phyloP scores from a whole-genome alignment of 2,888 invertebrate species.

The Achlya flavicornis region DNA sequence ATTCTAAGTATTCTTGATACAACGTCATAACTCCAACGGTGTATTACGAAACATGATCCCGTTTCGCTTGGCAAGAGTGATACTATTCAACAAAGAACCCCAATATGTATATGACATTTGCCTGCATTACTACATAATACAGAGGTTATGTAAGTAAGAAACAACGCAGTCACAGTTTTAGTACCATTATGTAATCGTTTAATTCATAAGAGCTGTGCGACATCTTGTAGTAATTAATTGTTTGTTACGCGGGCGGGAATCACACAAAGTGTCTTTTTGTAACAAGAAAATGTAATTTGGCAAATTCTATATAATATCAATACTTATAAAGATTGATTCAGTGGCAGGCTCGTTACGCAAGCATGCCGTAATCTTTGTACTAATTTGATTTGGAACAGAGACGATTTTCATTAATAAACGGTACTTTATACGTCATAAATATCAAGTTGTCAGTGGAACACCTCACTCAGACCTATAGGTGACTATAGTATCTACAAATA shows the following conservation, averaged over 20 bases:
- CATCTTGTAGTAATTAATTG: conserved; percentile 32
- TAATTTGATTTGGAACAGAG: too few relatives aligned
- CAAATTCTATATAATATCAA: too few relatives aligned
- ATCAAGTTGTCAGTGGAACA: too few relatives aligned
- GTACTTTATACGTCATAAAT: too few relatives aligned
- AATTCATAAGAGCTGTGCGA: conserved; percentile 46
- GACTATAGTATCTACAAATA: too few relatives aligned
- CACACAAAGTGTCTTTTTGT: background rate
- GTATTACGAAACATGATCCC: conserved; percentile 8
- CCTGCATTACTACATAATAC: conserved; percentile 60
- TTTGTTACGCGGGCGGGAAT: background rate
- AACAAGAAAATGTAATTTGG: too few relatives aligned
- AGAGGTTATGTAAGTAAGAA: conserved; percentile 54
- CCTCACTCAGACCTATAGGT: too few relatives aligned
- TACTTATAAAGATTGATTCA: too few relatives aligned
- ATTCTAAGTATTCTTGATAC: too few relatives aligned
- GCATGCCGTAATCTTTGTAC: background rate
- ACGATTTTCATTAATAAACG: too few relatives aligned
- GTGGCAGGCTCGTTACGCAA: too few relatives aligned
- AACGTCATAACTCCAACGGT: conserved; percentile 28
- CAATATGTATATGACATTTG: conserved; percentile 61
- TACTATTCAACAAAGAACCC: conserved; percentile 46
- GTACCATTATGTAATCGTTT: conserved; percentile 59
- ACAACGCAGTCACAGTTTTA: conserved; percentile 63
- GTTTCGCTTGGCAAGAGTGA: conserved; percentile 8